Evolutionary conservation across 2,888 invertebrate species (phyloP).

Genomic region (Polyommatus iphigenia): DNA sequence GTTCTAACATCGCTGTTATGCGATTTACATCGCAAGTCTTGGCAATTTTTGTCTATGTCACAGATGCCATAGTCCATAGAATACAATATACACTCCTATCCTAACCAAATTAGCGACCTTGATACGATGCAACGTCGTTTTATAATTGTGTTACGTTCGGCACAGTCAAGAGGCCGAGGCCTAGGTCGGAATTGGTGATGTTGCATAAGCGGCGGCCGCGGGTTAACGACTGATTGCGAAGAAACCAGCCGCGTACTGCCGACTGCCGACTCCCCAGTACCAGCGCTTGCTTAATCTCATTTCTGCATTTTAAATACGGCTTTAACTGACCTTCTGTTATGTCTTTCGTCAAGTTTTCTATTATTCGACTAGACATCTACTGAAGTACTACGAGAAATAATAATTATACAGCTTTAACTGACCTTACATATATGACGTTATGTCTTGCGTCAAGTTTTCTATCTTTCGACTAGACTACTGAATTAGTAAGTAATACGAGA

Average conservation of each 20-base stretch:
- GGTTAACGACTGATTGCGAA: conserved; percentile 61
- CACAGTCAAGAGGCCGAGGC: conserved; percentile 41
- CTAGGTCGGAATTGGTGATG: conserved; percentile 41
- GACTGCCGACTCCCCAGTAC: conserved; percentile 40
- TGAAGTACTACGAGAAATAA: background rate
- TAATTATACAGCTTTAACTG: conserved; percentile 42
- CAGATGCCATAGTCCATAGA: background rate
- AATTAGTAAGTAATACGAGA: background rate
- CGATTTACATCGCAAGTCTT: too few species aligned
- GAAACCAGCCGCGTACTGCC: conserved; percentile 49
- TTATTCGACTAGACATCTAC: background rate
- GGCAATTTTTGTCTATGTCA: too few species aligned
- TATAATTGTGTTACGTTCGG: conserved; percentile 44
- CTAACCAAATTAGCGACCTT: conserved; percentile 45
- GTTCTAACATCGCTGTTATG: too few species aligned
- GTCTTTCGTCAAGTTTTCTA: background rate
- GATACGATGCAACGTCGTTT: conserved; percentile 44
- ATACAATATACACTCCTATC: background rate
- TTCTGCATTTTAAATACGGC: conserved; percentile 50
- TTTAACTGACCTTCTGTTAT: background rate
- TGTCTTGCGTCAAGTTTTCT: background rate
- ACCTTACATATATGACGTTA: conserved; percentile 8
- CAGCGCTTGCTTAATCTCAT: conserved; percentile 46
- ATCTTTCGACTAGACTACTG: background rate
- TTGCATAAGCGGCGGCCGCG: conserved; percentile 50